These are phyloP conservation scores for Meganola albula DNA, from an alignment of 2,888 invertebrate species.

Conservation along the genomic window DNA sequence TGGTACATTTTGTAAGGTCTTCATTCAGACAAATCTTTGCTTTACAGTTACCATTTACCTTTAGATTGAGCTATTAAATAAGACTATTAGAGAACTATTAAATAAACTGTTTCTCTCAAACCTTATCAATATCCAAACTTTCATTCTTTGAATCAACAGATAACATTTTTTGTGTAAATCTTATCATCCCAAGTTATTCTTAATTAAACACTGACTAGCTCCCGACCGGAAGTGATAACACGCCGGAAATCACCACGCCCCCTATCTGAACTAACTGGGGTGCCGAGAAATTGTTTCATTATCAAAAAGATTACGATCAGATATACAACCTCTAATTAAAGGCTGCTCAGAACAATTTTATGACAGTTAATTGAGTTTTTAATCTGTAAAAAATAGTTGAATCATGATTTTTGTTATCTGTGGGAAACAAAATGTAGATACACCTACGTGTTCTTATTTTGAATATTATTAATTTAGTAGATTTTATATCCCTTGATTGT, in stretches of 20 bases:
- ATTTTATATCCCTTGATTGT: no score
- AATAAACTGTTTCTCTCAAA: slow-evolving; percentile 10
- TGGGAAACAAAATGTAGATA: slow-evolving; percentile 8
- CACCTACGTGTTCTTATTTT: no score
- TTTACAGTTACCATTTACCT: no score
- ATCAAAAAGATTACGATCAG: slow-evolving; percentile 18
- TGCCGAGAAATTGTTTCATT: slow-evolving; percentile 20
- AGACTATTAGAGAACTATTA: neutral
- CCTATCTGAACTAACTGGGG: slow-evolving; percentile 23
- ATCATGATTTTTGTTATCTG: slow-evolving; percentile 11
- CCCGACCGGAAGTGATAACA: slow-evolving; percentile 47
- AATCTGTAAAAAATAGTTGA: slow-evolving; percentile 7
- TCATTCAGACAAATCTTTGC: no score
- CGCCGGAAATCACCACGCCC: slow-evolving; percentile 43
- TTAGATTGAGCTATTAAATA: neutral
- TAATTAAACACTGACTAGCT: slow-evolving; percentile 45
- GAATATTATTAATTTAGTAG: no score
- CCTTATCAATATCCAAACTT: slow-evolving; percentile 23
- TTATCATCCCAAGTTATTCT: slow-evolving; percentile 36
- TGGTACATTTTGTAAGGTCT: no score
- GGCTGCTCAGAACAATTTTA: slow-evolving; percentile 23
- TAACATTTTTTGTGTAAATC: slow-evolving; percentile 27
- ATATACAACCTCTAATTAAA: slow-evolving; percentile 27
- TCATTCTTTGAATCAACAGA: slow-evolving; percentile 30
- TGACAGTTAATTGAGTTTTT: slow-evolving; percentile 24